These are phyloP conservation scores for Caerostris extrusa DNA, from an alignment of 1,140 invertebrate species.

Conservation along the genomic window DNA sequence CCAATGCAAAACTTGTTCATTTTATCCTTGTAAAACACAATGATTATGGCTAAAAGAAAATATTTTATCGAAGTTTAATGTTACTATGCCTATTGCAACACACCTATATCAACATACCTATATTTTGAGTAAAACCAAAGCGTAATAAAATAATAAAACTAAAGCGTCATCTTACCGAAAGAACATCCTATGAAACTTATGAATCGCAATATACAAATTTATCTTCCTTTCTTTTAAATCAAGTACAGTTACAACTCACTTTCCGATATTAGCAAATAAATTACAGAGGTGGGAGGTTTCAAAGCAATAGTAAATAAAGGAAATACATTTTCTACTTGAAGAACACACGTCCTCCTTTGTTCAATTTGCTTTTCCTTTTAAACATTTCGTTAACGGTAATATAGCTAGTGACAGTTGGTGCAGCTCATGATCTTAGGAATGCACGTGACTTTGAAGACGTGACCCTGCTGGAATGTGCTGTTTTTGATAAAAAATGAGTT, in stretches of 20 bases:
- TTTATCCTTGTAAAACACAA: too few species aligned
- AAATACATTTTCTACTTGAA: constrained; percentile 28
- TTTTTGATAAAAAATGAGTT: constrained; percentile 53
- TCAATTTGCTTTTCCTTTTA: constrained; percentile 39
- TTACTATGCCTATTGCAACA: too few species aligned
- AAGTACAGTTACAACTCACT: constrained; percentile 34
- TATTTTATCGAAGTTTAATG: too few species aligned
- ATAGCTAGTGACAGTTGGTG: constrained; percentile 16
- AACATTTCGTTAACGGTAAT: constrained; percentile 53
- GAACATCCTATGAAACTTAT: background rate
- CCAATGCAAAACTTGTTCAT: too few species aligned
- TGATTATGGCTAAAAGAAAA: too few species aligned
- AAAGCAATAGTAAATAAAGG: constrained; percentile 4
- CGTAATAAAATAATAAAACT: too few species aligned
- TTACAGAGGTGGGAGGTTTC: background rate
- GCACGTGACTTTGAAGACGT: constrained; percentile 34
- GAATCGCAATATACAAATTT: background rate
- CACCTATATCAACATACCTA: too few species aligned
- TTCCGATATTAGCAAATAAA: constrained; percentile 46
- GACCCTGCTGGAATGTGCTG: background rate
- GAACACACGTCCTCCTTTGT: constrained; percentile 48
- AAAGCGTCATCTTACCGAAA: background rate
- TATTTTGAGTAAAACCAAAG: too few species aligned
- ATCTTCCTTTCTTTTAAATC: background rate
- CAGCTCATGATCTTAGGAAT: constrained; percentile 7